Percentiles rank a stretch among this genome's conserved stretches.
phyloP scores from a whole-genome alignment of 2,888 invertebrate genomes.

The Timema podura region DNA sequence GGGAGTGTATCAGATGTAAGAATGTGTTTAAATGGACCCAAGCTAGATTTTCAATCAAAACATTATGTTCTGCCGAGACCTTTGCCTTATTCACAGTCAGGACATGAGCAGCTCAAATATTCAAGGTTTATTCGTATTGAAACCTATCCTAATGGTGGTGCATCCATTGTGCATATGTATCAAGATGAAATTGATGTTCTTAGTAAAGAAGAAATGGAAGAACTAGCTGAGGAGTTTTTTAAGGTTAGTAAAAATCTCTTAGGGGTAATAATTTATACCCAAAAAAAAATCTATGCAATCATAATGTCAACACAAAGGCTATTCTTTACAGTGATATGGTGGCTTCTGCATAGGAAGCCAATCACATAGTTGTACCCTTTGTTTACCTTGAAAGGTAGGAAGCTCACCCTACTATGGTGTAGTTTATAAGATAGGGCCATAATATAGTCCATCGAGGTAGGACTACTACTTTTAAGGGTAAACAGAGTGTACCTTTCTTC shows the following conservation, averaged over 20 bases:
- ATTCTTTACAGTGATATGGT: no score
- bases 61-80: constrained; percentile 35
- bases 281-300: no score
- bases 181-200: constrained; percentile 83
- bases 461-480: no score
- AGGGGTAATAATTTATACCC: no score
- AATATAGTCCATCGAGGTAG: no score
- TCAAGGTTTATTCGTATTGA: constrained; percentile 79
- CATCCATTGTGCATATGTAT: constrained; percentile 83
- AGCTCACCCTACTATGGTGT: no score
- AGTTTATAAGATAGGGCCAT: no score
- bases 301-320: no score
- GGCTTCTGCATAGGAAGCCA: no score
- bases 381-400: no score
- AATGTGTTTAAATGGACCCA: constrained; percentile 19
- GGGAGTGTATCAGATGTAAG: constrained; percentile 22
- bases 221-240: constrained; percentile 83
- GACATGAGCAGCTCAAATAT: constrained; percentile 56
- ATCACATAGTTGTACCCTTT: no score
- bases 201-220: constrained; percentile 64
- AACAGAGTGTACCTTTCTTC: no score
- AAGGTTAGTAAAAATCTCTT: constrained; percentile 51
- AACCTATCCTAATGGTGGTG: constrained; percentile 92
- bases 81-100: constrained; percentile 31
- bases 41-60: constrained; percentile 29